Evolutionary conservation across 2,888 invertebrate species (phyloP).

Genomic region (Danaus chrysippus): DNA sequence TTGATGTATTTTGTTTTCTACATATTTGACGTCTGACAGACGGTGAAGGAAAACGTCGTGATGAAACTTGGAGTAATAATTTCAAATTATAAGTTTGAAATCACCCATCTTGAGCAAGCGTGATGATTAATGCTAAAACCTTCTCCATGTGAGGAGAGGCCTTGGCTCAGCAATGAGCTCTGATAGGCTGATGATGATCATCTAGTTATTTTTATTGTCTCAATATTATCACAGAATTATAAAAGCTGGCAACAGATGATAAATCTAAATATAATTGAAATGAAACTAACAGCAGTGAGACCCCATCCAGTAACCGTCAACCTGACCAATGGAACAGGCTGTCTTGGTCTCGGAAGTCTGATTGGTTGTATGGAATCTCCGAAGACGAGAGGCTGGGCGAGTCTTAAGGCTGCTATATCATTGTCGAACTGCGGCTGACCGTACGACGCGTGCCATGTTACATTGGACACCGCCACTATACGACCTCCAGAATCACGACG

Average conservation of each 20-base stretch:
- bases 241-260: not conserved
- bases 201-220: no score
- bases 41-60: no score
- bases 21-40: no score
- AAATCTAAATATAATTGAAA: not conserved
- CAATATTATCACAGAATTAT: no score
- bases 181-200: no score
- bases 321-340: conserved; percentile 61
- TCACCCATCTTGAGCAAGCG: no score
- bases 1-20: no score
- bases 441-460: conserved; percentile 62
- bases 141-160: no score
- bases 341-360: conserved; percentile 53
- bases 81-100: no score
- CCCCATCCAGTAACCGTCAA: conserved; percentile 75
- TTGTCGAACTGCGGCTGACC: conserved; percentile 67
- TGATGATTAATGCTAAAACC: no score
- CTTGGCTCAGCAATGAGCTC: no score
- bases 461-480: conserved; percentile 58
- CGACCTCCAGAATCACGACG: conserved; percentile 68
- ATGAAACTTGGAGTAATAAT: no score
- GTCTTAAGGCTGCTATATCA: conserved; percentile 63
- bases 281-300: conserved; percentile 60
- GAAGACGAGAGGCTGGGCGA: conserved; percentile 57
- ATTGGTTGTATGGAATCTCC: conserved; percentile 52